A percentile compares a stretch with the other conserved stretches of the same genome.
Evolutionary conservation across 2,797 vertebrate genomes (phyloP).

Genomic region (Iguana delicatissima): DNA sequence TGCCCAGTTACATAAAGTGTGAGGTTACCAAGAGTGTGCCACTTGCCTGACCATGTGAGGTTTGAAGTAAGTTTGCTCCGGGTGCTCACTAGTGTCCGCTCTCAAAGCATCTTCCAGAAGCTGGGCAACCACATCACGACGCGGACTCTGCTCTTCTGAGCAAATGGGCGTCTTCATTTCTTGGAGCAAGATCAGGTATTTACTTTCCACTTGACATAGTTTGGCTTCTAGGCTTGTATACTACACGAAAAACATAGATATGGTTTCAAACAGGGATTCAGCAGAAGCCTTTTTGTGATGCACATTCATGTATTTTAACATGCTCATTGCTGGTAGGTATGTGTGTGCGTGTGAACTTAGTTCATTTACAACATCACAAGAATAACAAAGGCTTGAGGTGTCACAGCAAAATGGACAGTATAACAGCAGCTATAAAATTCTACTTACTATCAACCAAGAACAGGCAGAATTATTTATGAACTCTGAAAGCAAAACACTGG

Average conservation of each 20-base stretch:
- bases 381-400: not conserved
- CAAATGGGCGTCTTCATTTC: slow-evolving; percentile 93
- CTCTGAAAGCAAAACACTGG: not conserved
- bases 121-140: slow-evolving; percentile 90
- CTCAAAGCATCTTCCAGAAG: slow-evolving; percentile 94
- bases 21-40: not conserved
- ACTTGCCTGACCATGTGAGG: slow-evolving; percentile 92
- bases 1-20: not conserved
- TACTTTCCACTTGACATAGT: slow-evolving; percentile 97
- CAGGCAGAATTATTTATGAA: not conserved
- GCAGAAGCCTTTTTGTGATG: slow-evolving; percentile 11
- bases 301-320: not conserved
- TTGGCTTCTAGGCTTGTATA: slow-evolving; percentile 93
- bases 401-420: not conserved
- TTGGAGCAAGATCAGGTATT: slow-evolving; percentile 95
- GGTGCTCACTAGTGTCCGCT: slow-evolving; percentile 87
- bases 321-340: not conserved
- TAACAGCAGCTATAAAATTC: not conserved
- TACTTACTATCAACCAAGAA: not conserved
- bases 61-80: slow-evolving; percentile 88
- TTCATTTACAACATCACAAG: not conserved
- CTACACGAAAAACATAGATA: slow-evolving; percentile 72
- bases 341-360: not conserved
- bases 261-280: not conserved
- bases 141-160: slow-evolving; percentile 87